Evolutionary conservation across 2,888 invertebrate genomes (phyloP), one percentile per base, ranked within the genome.

Genomic region (Corbicula japonica): DNA sequence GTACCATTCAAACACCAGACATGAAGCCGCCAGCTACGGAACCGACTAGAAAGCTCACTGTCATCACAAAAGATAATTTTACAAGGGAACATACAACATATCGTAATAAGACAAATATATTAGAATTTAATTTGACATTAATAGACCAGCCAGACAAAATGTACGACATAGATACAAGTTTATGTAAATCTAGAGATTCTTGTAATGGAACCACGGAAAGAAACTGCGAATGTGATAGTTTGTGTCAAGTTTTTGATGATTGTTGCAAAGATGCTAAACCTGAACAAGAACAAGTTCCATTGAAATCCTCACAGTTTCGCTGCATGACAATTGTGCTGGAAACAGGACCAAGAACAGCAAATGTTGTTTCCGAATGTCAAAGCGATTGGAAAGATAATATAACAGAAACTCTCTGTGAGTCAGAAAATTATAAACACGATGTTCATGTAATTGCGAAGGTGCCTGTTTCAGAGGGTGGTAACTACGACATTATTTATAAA

Each of bases 401-500:
- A 5, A 48, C 60, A 21, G 60, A 48, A 10, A 6, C 34, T 1
- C n/a, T 54, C 12, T 79, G 79, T 56, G 79, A 79, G 26, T 26
- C 44, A 15, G 0, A 34, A 1, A 3, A 18, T 4, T 15, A n/a
- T 15, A 15, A 2, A 8, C 3, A 34, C 26, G 46, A 65, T 50
- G 52, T 48, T 18, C 12, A n/a, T 50, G 15, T 18, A 18, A n/a
- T 34, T 54, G 32, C 6, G 34, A n/a, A n/a, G n/a, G 34, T 35
- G n/a, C 32, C 35, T 15, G 63, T 65, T 8, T 50, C 44, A 8
- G n/a, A 30, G 34, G 21, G n/a, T 12, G 41, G 18, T 8, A 8
- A 18, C 0, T 54, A 61, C 15, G 58, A 65, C 15, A 30, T 76
- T 15, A 35, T 74, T 6, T 89, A 79, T 62, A 83, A 74, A 30